These are phyloP conservation scores for Platichthys stellatus DNA, from an alignment of 2,113 vertebrate species.

Conservation along the genomic window DNA sequence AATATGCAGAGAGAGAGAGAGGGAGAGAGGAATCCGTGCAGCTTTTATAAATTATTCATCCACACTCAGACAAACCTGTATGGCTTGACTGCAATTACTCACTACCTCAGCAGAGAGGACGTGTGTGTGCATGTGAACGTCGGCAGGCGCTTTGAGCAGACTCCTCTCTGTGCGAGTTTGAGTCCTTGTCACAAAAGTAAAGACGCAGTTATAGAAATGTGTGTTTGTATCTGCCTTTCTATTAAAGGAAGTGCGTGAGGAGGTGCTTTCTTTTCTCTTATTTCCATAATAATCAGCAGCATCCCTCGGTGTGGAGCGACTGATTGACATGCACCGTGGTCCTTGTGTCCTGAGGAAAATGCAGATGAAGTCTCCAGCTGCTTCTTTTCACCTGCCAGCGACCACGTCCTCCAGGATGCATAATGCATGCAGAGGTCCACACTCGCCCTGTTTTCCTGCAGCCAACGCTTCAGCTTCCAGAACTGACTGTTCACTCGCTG, in stretches of 20 bases:
- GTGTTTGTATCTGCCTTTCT: no score
- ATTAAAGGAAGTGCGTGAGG: no score
- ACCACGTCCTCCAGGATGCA: constrained; percentile 13
- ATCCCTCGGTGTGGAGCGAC: not conserved
- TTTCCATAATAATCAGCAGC: not conserved
- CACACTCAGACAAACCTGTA: constrained; percentile 54
- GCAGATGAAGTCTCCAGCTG: constrained; percentile 6
- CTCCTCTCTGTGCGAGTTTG: not conserved
- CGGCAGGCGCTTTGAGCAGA: not conserved
- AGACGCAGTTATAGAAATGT: not conserved
- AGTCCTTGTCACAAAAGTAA: not conserved
- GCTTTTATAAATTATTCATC: constrained; percentile 75
- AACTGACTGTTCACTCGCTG: no score
- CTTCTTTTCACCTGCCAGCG: constrained; percentile 21
- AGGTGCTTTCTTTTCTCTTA: not conserved
- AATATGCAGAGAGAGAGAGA: constrained; percentile 50
- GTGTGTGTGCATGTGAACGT: not conserved
- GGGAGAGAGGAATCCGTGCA: constrained; percentile 23
- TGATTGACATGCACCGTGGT: not conserved
- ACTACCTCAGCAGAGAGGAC: constrained; percentile 34
- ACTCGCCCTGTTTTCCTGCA: not conserved
- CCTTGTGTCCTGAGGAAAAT: not conserved
- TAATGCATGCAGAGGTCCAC: constrained; percentile 21
- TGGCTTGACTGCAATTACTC: constrained; percentile 63
- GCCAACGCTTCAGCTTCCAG: not conserved